A percentile compares a stretch with the other conserved stretches of the same genome.
phyloP scores from a whole-genome alignment of 2,797 vertebrate species.

The Pseudomugil gertrudae region DNA sequence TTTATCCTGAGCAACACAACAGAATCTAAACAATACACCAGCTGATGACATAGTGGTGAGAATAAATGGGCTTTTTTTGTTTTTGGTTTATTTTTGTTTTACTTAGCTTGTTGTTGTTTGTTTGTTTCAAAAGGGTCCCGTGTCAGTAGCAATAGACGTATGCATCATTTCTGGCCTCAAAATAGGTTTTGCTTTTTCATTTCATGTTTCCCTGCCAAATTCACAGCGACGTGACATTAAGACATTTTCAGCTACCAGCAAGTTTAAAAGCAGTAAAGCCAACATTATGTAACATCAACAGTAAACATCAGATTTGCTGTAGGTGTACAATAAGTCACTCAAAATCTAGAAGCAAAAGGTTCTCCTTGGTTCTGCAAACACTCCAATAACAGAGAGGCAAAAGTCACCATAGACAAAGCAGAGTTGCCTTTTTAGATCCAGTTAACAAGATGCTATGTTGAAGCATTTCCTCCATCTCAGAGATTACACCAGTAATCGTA shows the following conservation, averaged over 20 bases:
- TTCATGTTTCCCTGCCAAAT: slow-evolving; percentile 18
- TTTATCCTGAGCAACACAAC: slow-evolving; percentile 5
- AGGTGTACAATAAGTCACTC: slow-evolving; percentile 23
- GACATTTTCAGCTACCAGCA: slow-evolving; percentile 26
- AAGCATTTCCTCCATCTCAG: slow-evolving; percentile 36
- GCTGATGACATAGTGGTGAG: slow-evolving; percentile 19
- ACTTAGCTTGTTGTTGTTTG: background rate
- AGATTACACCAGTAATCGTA: slow-evolving; percentile 44
- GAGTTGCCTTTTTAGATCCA: background rate
- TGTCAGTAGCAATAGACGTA: background rate
- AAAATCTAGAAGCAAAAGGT: slow-evolving; percentile 4
- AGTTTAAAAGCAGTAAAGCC: background rate
- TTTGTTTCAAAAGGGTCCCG: background rate
- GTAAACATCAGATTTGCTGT: slow-evolving; percentile 28
- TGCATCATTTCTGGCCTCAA: slow-evolving; percentile 3
- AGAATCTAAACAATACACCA: slow-evolving; percentile 12
- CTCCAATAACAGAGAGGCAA: background rate
- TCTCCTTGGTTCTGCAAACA: slow-evolving; percentile 6
- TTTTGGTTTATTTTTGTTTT: background rate
- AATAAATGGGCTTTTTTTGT: background rate
- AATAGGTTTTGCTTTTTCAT: slow-evolving; percentile 13
- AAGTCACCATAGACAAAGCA: background rate
- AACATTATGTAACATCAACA: slow-evolving; percentile 25
- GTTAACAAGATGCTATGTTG: slow-evolving; percentile 15
- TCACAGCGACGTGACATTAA: slow-evolving; percentile 25